Base-by-base conservation (phyloP, 2,797 vertebrate genomes). In the Pelobates cultripes region DNA sequence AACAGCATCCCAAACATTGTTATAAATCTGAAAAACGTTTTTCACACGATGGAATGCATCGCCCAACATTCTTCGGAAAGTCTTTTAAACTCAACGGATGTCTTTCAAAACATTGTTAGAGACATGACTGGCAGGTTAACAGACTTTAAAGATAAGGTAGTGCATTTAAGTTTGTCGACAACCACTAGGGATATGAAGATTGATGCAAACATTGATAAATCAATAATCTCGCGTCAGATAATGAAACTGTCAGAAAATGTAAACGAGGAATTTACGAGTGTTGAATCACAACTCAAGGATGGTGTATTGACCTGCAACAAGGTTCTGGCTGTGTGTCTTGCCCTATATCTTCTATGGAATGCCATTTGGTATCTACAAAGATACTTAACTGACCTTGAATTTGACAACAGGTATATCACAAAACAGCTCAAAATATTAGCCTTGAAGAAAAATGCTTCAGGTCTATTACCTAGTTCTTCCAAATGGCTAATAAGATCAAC, bases 1-100 rank as follows among this genome's bases (percentile, higher is more conserved):
- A 95, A 96, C 0, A 80, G 96, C 67, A 84, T 96, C 13, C 95
- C 96, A 3, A 98, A 97, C 51, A 92, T 97, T 60, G 74, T 93
- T 0, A 84, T 86, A 60, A 99, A 99, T 9, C 82, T 98, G 0
- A 90, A 89, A 1, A 88, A 88, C 0, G 89, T 95, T 0, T 91
- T 94, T 4, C 92, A 90, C 15, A 80, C 96, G 14, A 87, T 99
- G 43, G 93, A 93, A 77, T 99, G 98, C 83, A 92, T 95, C 3
- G 94, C 95, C 0, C 94, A 95, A 87, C 95, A 92, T 14, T 96
- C 96, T 3, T 88, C 96, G 0, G 93, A 92, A 75, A 95, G 91
- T 44, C 85, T 98, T 4, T 79, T 97, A 14, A 96, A 95, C 85
- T 96, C 96, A 2, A 95, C 97, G 0, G 83, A 88, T 0, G 87